Base-by-base conservation (phyloP, 2,888 invertebrate genomes). In the Onthophagus sagittarius region DNA sequence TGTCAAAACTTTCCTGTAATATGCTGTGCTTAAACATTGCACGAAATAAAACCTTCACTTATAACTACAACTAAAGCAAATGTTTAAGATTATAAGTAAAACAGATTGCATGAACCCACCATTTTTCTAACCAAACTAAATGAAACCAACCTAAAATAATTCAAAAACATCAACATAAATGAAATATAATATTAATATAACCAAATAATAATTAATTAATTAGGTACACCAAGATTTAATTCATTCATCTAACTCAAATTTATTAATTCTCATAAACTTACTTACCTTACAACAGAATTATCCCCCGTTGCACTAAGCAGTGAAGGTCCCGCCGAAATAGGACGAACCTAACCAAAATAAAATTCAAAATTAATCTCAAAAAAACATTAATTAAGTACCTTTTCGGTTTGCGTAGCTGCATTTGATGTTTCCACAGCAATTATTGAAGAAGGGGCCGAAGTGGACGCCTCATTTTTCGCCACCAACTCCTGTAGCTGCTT, bases 361-460 rank as follows among this genome's bases (percentile, higher is more conserved):
- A 62, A 53, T 31, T 53, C 0, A 53, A 53, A 11, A 4, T 4
- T 53, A 9, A 53, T 53, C 39, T n/a, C n/a, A n/a, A n/a, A 23
- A 23, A 23, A 23, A 23, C 3, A 2, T 23, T 33, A 33, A 69
- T 64, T 31, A 79, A 85, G 83, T 87, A 95, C 94, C 90, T 94
- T 89, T 84, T 95, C 95, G 33, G 95, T 95, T 88, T 95, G 95
- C 80, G 95, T 95, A 81, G 95, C 93, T 79, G 92, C 93, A 85
- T 93, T 94, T 83, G 91, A 91, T 79, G 89, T 91, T 74, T 82
- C 84, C 76, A 85, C 83, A 79, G 79, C 76, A 67, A 82, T 82
- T 64, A 84, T 84, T 14, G 84, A 84, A 70, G 84, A 83, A 32
- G 83, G 83, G 31, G 85, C 84, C 63, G 85, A 83, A 72, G 87